These are phyloP conservation scores for Ecliptopera silaceata DNA, from an alignment of 2,888 invertebrate genomes.

Conservation along the genomic window DNA sequence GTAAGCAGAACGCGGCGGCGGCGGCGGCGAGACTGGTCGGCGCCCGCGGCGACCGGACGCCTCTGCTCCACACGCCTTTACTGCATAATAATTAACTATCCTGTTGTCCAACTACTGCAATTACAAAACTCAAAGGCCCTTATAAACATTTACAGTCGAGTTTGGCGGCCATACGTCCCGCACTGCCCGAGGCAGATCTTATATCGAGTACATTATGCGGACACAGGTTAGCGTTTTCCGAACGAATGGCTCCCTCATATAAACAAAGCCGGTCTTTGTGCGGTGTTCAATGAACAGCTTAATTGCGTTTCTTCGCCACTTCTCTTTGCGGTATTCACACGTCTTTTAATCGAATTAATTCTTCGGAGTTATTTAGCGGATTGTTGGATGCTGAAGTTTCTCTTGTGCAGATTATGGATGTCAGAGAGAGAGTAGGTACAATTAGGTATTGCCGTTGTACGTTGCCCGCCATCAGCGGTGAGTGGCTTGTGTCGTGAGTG, in stretches of 20 bases:
- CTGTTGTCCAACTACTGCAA: constrained; percentile 63
- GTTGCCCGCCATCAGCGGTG: constrained; percentile 45
- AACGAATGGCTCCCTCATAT: constrained; percentile 56
- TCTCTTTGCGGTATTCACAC: constrained; percentile 58
- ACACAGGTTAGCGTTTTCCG: constrained; percentile 55
- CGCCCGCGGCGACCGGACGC: constrained; percentile 61
- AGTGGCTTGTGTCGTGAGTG: constrained; percentile 52
- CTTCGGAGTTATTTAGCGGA: constrained; percentile 30
- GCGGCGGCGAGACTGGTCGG: constrained; percentile 42
- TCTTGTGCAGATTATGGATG: constrained; percentile 27
- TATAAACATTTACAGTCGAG: constrained; percentile 55
- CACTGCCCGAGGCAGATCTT: constrained; percentile 25
- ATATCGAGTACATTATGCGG: constrained; percentile 37
- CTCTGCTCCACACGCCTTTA: constrained; percentile 41
- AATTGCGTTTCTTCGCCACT: constrained; percentile 72
- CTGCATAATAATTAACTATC: constrained; percentile 77
- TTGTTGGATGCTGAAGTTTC: constrained; percentile 24
- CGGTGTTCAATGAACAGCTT: constrained; percentile 73
- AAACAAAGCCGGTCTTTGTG: constrained; percentile 69
- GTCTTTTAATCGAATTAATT: constrained; percentile 62
- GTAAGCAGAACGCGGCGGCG: constrained; percentile 44
- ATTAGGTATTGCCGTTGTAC: constrained; percentile 35
- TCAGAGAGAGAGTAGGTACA: constrained; percentile 29
- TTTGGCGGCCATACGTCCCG: constrained; percentile 23
- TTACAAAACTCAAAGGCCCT: constrained; percentile 68